A percentile compares a stretch with the other conserved stretches of the same genome.
phyloP scores from a whole-genome alignment of 2,113 vertebrate species.

The Cromileptes altivelis region DNA sequence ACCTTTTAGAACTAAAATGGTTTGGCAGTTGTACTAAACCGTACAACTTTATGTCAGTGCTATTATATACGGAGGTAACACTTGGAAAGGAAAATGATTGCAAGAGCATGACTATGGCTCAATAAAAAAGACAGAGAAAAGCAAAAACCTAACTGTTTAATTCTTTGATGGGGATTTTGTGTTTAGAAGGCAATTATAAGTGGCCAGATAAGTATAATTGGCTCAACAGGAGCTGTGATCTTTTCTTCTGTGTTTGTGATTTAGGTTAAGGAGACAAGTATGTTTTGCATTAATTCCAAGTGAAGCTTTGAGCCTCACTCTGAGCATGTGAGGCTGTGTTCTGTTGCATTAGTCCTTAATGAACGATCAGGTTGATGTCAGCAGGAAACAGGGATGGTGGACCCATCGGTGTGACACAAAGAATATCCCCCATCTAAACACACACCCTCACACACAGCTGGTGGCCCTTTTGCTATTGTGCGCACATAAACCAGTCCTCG shows the following conservation, averaged over 20 bases:
- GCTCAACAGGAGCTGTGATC: background rate
- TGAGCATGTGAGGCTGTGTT: background rate
- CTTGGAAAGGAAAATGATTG: background rate
- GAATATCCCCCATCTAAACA: slow-evolving; percentile 6
- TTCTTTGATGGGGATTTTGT: background rate
- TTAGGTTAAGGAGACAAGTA: background rate
- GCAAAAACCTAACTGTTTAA: background rate
- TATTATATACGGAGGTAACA: background rate
- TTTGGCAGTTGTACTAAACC: background rate
- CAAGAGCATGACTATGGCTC: background rate
- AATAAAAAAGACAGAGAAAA: background rate
- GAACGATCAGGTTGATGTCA: slow-evolving; percentile 7
- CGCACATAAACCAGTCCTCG: slow-evolving; percentile 1
- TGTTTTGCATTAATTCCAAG: slow-evolving; percentile 3
- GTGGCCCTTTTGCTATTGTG: slow-evolving; percentile 20
- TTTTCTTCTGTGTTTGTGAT: background rate
- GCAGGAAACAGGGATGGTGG: background rate
- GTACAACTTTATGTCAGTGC: no score
- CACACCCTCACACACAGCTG: slow-evolving; percentile 34
- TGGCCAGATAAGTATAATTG: background rate
- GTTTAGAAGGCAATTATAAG: background rate
- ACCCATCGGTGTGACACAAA: background rate
- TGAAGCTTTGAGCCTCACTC: slow-evolving; percentile 18
- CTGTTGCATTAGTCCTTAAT: slow-evolving; percentile 10
- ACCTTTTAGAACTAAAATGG: background rate